phyloP scores from a whole-genome alignment of 2,113 vertebrate species.

The Sturnira hondurensis region DNA sequence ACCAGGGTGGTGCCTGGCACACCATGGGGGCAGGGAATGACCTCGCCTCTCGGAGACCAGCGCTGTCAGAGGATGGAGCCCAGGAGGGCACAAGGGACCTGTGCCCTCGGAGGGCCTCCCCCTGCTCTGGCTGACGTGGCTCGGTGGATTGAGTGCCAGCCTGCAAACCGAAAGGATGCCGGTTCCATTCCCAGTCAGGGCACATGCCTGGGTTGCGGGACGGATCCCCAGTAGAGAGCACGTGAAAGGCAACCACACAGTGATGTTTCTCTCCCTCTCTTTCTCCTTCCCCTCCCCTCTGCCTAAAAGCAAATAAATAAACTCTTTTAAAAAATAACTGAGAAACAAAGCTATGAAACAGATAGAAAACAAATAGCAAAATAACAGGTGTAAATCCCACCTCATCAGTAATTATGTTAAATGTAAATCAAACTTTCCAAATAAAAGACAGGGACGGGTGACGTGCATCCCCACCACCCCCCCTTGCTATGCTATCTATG shows the following conservation, averaged over 20 bases:
- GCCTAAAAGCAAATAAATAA: too few species aligned
- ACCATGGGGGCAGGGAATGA: not conserved
- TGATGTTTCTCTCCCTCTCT: too few species aligned
- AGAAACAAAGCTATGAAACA: not conserved
- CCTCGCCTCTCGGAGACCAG: not conserved
- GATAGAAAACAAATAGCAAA: not conserved
- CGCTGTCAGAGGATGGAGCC: not conserved
- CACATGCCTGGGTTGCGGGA: too few species aligned
- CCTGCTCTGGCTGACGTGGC: not conserved
- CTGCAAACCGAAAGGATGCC: too few species aligned
- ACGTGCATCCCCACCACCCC: too few species aligned
- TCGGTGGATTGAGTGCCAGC: too few species aligned
- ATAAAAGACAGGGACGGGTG: not conserved
- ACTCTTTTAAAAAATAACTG: not conserved
- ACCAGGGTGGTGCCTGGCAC: not conserved
- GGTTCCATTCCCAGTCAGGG: too few species aligned
- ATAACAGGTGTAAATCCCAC: not conserved
- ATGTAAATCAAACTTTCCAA: not conserved
- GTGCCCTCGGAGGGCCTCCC: not conserved
- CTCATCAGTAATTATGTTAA: not conserved
- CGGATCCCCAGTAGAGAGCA: too few species aligned
- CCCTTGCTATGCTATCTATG: not conserved
- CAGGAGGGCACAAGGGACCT: not conserved
- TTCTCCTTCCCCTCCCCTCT: too few species aligned
- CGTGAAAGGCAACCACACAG: too few species aligned